Conservation (phyloP, 2,888 invertebrate species). For the Ischnus inquisitorius region DNA sequence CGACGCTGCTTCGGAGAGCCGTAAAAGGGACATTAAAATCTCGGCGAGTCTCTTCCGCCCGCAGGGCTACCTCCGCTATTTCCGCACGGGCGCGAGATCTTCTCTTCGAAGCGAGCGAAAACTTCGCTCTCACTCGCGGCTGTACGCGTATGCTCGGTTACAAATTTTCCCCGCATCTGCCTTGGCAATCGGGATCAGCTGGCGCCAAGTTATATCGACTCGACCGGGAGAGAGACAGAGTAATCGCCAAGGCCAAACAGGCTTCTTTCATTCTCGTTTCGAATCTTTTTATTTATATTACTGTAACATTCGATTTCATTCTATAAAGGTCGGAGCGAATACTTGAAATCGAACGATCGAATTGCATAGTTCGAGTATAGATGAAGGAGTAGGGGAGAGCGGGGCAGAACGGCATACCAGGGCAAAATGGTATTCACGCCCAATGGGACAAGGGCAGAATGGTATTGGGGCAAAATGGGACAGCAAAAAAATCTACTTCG, state of each 20-base stretch:
- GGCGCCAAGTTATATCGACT: constrained; percentile 58
- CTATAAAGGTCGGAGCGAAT: neutral
- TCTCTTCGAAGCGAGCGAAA: neutral
- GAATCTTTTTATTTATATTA: neutral
- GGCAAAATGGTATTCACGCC: too few relatives aligned
- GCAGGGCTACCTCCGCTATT: constrained; percentile 50
- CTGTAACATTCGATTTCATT: neutral
- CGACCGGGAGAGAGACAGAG: constrained; percentile 14
- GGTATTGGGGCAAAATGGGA: too few relatives aligned
- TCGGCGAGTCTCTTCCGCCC: constrained; percentile 76
- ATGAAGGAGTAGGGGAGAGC: constrained; percentile 63
- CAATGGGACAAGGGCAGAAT: too few relatives aligned
- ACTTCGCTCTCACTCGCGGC: constrained; percentile 38
- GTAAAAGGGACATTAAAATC: constrained; percentile 84
- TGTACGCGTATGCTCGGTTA: constrained; percentile 47
- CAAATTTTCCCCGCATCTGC: constrained; percentile 63
- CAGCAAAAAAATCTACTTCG: too few relatives aligned
- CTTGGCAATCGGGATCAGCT: constrained; percentile 58
- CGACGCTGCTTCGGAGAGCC: constrained; percentile 83
- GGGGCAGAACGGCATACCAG: too few relatives aligned
- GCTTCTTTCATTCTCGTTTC: constrained; percentile 7
- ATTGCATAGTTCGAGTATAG: constrained; percentile 57
- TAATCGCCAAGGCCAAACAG: constrained; percentile 45
- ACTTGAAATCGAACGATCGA: neutral
- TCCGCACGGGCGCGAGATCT: constrained; percentile 36